Evolutionary conservation across 2,797 vertebrate genomes (phyloP).

Genomic region (Peromyscus aztecus): DNA sequence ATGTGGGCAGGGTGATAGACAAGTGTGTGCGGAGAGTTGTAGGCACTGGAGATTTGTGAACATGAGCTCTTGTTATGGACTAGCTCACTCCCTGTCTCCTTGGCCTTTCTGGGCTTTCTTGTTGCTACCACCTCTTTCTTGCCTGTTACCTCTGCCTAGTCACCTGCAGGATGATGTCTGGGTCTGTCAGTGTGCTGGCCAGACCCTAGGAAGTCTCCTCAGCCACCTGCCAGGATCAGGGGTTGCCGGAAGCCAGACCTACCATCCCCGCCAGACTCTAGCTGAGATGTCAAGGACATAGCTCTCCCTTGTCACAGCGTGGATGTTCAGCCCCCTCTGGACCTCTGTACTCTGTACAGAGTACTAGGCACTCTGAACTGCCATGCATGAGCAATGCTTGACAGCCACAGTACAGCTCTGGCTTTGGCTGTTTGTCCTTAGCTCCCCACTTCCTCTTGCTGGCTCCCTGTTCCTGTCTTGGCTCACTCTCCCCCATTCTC

Average conservation of each 20-base stretch:
- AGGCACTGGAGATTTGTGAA: background rate
- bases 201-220: background rate
- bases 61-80: background rate
- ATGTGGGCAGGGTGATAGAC: rapidly evolving
- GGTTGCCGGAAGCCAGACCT: background rate
- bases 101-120: rapidly evolving
- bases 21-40: background rate
- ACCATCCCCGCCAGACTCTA: background rate
- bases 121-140: background rate
- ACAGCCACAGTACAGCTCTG: background rate
- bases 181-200: background rate
- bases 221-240: background rate
- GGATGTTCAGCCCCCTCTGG: background rate
- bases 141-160: background rate
- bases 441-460: background rate
- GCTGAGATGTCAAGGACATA: background rate
- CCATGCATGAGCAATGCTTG: background rate
- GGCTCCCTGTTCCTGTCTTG: background rate
- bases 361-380: too few species aligned
- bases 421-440: background rate
- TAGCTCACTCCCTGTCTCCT: background rate
- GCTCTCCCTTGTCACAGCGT: background rate
- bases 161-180: background rate
- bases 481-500: background rate
- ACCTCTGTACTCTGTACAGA: too few species aligned